Conservation (phyloP, 1,140 invertebrate species). For the Chionoecetes opilio region DNA sequence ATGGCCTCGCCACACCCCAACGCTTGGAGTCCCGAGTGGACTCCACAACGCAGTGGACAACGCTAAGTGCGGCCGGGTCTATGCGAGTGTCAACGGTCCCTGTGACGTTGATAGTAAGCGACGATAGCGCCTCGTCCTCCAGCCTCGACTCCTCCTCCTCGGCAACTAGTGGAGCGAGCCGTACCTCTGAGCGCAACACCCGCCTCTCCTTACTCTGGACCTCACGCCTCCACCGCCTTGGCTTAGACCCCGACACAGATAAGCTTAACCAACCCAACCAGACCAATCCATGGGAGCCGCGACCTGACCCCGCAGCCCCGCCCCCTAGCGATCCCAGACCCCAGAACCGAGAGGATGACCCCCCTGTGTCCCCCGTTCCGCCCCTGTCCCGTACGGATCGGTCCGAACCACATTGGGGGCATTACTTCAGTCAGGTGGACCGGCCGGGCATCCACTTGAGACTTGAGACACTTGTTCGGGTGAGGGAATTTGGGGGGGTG, state of each 20-base stretch:
- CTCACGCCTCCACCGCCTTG: conserved; percentile 70
- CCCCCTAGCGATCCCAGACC: not conserved
- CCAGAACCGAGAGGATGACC: not conserved
- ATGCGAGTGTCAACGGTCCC: conserved; percentile 61
- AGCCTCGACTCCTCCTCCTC: conserved; percentile 78
- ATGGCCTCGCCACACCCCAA: too few relatives aligned
- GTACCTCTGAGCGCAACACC: conserved; percentile 76
- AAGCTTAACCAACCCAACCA: too few relatives aligned
- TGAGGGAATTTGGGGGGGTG: too few relatives aligned
- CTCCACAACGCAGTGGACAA: too few relatives aligned
- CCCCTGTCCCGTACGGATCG: not conserved
- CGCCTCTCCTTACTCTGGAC: conserved; percentile 75
- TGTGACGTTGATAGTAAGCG: conserved; percentile 71
- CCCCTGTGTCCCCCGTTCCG: not conserved
- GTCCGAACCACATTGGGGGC: not conserved
- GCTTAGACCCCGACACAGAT: conserved; percentile 31
- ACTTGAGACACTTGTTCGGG: not conserved
- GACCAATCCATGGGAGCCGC: not conserved
- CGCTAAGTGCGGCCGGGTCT: too few relatives aligned
- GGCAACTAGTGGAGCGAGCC: conserved; percentile 74
- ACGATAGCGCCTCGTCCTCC: conserved; percentile 79
- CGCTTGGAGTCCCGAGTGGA: too few relatives aligned
- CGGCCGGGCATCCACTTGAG: not conserved
- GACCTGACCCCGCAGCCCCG: not conserved
- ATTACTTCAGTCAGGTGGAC: not conserved